Conservation (phyloP, 2,888 invertebrate species). For the Nowickia ferox region DNA sequence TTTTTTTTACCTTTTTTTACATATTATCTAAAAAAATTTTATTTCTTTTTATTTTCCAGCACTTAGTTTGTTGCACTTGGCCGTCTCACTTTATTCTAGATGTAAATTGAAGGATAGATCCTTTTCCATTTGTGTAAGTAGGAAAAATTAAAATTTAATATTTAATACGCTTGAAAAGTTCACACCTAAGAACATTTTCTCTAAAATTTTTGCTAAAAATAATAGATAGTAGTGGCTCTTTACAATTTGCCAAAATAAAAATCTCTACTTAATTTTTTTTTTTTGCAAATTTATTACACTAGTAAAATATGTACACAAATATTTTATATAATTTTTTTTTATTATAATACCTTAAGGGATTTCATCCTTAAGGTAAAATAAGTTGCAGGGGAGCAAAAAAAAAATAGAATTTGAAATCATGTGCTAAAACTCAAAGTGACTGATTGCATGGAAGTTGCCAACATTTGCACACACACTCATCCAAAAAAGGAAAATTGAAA, state of each 20-base stretch:
- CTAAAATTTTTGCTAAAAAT: constrained; percentile 22
- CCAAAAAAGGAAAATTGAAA: background rate
- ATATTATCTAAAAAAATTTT: background rate
- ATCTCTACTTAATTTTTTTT: constrained; percentile 29
- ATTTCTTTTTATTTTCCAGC: background rate
- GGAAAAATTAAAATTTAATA: constrained; percentile 12
- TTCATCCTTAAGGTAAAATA: constrained; percentile 74
- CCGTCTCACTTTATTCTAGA: background rate
- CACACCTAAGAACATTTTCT: background rate
- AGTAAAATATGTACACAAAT: constrained; percentile 60
- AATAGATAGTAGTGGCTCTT: constrained; percentile 9
- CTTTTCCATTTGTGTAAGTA: background rate
- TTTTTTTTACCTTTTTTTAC: background rate
- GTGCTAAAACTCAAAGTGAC: constrained; percentile 73
- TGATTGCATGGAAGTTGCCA: constrained; percentile 72
- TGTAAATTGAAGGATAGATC: background rate
- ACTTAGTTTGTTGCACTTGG: background rate
- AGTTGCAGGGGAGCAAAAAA: constrained; percentile 22
- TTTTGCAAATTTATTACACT: constrained; percentile 54
- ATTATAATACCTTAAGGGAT: constrained; percentile 77
- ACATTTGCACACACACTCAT: constrained; percentile 63
- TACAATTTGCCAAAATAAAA: constrained; percentile 46
- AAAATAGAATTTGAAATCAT: constrained; percentile 69
- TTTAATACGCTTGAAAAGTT: constrained; percentile 19
- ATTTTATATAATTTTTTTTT: constrained; percentile 53